Conservation (phyloP, 2,888 invertebrate genomes). For the Adelognathus sp. region DNA sequence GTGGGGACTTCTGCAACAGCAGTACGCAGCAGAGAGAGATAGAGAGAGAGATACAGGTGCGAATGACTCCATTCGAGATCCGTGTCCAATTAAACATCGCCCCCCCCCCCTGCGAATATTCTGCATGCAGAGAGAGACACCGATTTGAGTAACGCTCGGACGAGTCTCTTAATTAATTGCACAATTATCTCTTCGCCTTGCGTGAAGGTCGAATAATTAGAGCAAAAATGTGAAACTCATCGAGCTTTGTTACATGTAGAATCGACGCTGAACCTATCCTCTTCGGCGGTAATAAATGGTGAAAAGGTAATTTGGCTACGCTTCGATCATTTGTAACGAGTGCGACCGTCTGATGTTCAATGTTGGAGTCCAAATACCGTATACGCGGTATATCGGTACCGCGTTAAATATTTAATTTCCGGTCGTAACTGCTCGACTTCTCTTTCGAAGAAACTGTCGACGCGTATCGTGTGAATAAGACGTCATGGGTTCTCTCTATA, state of each 20-base stretch:
- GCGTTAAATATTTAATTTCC: conserved; percentile 21
- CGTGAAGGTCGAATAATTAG: neutral
- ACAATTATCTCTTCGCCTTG: conserved; percentile 25
- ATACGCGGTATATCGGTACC: no score
- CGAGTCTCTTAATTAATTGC: conserved; percentile 50
- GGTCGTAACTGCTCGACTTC: neutral
- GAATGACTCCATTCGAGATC: conserved; percentile 37
- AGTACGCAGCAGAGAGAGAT: neutral
- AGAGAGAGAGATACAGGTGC: conserved; percentile 3
- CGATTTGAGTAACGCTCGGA: conserved; percentile 28
- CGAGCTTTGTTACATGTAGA: no score
- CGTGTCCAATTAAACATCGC: conserved; percentile 52
- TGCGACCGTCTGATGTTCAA: no score
- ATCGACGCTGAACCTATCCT: no score
- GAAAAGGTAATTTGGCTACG: no score
- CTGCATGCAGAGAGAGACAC: neutral
- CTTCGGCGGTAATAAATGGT: no score
- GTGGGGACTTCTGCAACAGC: neutral
- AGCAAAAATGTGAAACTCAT: neutral
- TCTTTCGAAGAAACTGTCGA: neutral
- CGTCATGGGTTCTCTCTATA: neutral
- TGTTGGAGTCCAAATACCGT: no score
- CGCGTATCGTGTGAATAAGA: neutral
- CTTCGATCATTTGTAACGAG: no score
- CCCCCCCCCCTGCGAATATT: conserved; percentile 21